Percentiles rank a stretch among this genome's conserved stretches.
phyloP scores from a whole-genome alignment of 2,797 vertebrate genomes.

The Triplophysa yarkandensis region DNA sequence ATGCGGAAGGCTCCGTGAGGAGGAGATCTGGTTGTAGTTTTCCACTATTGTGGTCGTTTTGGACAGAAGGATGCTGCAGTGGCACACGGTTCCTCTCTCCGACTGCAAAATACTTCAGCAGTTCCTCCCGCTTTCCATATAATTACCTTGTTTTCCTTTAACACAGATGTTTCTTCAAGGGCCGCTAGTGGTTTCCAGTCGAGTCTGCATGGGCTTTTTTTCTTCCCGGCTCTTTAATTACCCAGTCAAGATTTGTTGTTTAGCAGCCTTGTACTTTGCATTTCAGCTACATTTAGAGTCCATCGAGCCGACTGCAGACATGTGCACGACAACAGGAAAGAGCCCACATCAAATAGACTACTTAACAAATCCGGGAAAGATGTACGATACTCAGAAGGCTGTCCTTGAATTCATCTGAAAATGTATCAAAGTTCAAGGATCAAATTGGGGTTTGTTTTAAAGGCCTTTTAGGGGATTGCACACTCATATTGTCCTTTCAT shows the following conservation, averaged over 20 bases:
- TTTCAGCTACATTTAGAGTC: conserved; percentile 50
- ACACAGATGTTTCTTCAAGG: conserved; percentile 65
- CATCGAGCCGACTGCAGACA: conserved; percentile 24
- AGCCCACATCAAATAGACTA: conserved; percentile 32
- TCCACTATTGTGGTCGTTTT: conserved; percentile 35
- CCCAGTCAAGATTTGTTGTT: conserved; percentile 46
- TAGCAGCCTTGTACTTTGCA: conserved; percentile 43
- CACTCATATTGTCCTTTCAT: no score
- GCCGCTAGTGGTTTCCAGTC: conserved; percentile 60
- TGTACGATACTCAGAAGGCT: not conserved
- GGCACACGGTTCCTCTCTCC: conserved; percentile 47
- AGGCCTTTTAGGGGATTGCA: no score
- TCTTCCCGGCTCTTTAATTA: conserved; percentile 57
- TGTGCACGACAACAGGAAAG: conserved; percentile 15
- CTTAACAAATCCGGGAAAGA: conserved; percentile 16
- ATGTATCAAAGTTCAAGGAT: no score
- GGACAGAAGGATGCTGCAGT: conserved; percentile 50
- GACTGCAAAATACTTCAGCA: conserved; percentile 57
- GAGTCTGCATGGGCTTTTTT: conserved; percentile 48
- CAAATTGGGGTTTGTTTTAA: no score
- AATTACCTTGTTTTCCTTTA: conserved; percentile 67
- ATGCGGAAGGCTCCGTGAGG: not conserved
- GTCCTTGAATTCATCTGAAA: not conserved
- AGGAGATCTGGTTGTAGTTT: conserved; percentile 14
- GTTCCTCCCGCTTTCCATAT: conserved; percentile 54